Conservation (phyloP, 1,140 invertebrate genomes). For the Euglossa dilemma region DNA sequence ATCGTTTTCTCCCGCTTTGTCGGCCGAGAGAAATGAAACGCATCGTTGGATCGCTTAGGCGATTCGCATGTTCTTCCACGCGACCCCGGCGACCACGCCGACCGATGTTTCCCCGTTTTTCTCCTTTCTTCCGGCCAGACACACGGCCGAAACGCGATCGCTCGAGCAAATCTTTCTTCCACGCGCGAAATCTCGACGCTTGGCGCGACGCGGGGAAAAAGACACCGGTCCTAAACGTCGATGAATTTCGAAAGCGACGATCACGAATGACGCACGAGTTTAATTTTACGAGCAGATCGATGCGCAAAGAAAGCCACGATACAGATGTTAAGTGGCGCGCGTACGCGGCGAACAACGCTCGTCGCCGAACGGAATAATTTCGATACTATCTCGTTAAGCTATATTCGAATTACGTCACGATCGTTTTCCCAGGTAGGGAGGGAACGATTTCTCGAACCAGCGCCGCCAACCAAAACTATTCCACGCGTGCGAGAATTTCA, state of each 20-base stretch:
- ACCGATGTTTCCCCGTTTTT: neutral
- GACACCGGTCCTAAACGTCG: neutral
- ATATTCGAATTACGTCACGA: neutral
- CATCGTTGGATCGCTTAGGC: constrained; percentile 36
- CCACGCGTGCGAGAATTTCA: neutral
- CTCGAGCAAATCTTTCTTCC: neutral
- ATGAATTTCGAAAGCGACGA: constrained; percentile 43
- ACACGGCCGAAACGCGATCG: too few species aligned
- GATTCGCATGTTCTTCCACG: neutral
- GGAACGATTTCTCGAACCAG: neutral
- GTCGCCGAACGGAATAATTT: neutral
- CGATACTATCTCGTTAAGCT: neutral
- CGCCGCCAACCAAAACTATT: neutral
- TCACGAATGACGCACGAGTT: constrained; percentile 41
- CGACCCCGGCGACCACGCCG: neutral
- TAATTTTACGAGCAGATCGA: constrained; percentile 61
- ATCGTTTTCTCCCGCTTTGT: constrained; percentile 45
- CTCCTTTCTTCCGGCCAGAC: neutral
- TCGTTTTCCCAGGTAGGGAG: neutral
- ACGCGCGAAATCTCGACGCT: neutral
- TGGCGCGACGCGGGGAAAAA: neutral
- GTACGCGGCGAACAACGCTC: neutral
- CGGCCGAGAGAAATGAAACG: constrained; percentile 58
- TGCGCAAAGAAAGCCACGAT: constrained; percentile 20
- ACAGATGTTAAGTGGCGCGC: neutral